Evolutionary conservation across 2,797 vertebrate species (phyloP).

Genomic region (Neosalanx taihuensis): DNA sequence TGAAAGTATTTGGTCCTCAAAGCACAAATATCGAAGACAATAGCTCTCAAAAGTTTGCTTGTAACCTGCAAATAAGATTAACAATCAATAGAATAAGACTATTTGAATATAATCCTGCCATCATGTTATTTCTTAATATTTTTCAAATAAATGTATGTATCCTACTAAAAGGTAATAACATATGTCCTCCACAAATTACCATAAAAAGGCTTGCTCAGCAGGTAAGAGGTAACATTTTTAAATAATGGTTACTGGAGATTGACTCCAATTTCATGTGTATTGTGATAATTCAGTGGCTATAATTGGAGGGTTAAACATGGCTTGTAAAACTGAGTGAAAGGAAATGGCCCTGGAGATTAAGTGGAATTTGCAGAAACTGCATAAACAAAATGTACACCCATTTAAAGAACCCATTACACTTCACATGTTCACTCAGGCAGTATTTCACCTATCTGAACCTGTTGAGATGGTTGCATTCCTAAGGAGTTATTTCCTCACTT

Average conservation of each 20-base stretch:
- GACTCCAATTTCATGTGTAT: no score
- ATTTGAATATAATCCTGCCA: no score
- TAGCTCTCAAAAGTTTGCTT: not conserved
- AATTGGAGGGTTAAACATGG: no score
- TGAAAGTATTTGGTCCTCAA: not conserved
- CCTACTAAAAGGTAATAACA: not conserved
- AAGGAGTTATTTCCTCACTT: slow-evolving; percentile 37
- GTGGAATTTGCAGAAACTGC: not conserved
- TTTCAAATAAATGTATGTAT: no score
- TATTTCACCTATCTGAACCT: slow-evolving; percentile 24
- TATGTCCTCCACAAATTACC: not conserved
- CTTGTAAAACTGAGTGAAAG: no score
- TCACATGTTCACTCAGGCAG: slow-evolving; percentile 32
- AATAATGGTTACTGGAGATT: no score
- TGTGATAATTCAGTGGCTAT: no score
- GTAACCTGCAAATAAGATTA: not conserved
- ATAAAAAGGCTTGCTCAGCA: no score
- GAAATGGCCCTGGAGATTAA: not conserved
- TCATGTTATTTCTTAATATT: no score
- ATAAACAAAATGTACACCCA: slow-evolving; percentile 12
- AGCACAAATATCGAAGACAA: not conserved
- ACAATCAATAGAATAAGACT: no score
- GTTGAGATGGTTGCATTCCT: slow-evolving; percentile 48
- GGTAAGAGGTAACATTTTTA: no score
- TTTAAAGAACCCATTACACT: not conserved